Evolutionary conservation across 2,113 vertebrate species (phyloP).

Genomic region (Sorex fumeus): DNA sequence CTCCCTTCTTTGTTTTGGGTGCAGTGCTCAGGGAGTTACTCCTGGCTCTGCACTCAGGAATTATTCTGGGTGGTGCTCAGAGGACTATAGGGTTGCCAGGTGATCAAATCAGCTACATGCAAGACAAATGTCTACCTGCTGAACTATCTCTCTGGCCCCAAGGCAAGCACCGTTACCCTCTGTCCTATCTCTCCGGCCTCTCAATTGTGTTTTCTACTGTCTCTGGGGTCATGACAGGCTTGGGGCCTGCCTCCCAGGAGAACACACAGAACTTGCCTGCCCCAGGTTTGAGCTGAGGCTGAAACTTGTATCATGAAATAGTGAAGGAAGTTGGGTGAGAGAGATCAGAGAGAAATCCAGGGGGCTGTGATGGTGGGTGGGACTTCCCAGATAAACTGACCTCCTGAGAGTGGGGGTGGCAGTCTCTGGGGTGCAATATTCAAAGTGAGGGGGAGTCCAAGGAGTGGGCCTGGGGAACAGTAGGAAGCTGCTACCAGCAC

Average conservation of each 20-base stretch:
- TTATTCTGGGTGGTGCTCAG: too few species aligned
- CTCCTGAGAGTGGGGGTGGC: too few species aligned
- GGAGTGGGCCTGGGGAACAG: background rate
- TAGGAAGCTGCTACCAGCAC: background rate
- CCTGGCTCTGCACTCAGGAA: too few species aligned
- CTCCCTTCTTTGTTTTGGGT: too few species aligned
- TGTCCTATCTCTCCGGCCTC: background rate
- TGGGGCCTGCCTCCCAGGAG: background rate
- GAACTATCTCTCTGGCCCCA: too few species aligned
- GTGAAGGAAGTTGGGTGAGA: slow-evolving; percentile 26
- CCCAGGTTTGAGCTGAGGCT: background rate
- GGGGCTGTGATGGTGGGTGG: accelerated
- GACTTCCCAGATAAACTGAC: background rate
- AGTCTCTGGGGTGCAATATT: too few species aligned
- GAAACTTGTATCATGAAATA: background rate
- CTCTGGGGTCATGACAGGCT: background rate
- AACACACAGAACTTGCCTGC: background rate
- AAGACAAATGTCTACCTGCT: too few species aligned
- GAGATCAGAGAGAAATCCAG: background rate
- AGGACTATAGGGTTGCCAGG: too few species aligned
- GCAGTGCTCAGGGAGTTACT: too few species aligned
- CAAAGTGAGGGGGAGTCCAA: too few species aligned
- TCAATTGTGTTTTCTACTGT: background rate
- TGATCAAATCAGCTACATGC: too few species aligned
- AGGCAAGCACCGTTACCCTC: background rate